A percentile compares a stretch with the other conserved stretches of the same genome.
Conservation (phyloP, 2,113 vertebrate species). For the Corvus cornix region DNA sequence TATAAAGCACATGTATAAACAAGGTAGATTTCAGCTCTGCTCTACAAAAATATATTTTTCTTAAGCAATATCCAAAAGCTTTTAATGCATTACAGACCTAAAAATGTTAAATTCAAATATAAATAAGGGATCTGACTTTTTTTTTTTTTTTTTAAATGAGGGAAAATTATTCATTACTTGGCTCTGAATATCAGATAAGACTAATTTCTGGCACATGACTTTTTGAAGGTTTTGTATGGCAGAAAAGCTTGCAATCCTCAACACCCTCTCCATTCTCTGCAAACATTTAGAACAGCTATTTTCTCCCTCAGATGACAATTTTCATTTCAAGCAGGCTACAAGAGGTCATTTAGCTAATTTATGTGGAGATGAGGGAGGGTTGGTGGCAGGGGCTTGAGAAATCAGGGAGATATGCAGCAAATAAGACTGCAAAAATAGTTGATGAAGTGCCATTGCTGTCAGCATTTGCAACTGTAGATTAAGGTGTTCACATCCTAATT, state of each 20-base stretch:
- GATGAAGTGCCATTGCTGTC: constrained; percentile 23
- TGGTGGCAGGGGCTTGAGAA: background rate
- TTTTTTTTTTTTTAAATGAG: background rate
- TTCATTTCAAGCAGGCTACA: constrained; percentile 39
- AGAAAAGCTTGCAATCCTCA: background rate
- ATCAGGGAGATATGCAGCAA: constrained; percentile 12
- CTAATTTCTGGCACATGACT: constrained; percentile 22
- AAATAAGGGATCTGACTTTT: background rate
- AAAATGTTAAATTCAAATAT: background rate
- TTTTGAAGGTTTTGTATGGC: background rate
- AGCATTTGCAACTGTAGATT: constrained; percentile 48
- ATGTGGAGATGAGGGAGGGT: constrained; percentile 16
- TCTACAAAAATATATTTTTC: background rate
- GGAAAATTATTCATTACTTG: background rate
- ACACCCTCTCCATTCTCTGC: background rate
- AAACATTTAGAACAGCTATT: constrained; percentile 31
- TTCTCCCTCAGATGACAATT: constrained; percentile 35
- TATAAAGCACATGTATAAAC: background rate
- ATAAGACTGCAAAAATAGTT: constrained; percentile 57
- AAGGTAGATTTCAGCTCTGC: background rate
- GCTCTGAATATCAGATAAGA: background rate
- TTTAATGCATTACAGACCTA: background rate
- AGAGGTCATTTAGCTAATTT: constrained; percentile 61
- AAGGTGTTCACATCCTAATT: constrained; percentile 47
- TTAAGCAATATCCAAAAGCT: background rate